phyloP scores from a whole-genome alignment of 1,140 invertebrate species.

The Meloidogyne chitwoodi region DNA sequence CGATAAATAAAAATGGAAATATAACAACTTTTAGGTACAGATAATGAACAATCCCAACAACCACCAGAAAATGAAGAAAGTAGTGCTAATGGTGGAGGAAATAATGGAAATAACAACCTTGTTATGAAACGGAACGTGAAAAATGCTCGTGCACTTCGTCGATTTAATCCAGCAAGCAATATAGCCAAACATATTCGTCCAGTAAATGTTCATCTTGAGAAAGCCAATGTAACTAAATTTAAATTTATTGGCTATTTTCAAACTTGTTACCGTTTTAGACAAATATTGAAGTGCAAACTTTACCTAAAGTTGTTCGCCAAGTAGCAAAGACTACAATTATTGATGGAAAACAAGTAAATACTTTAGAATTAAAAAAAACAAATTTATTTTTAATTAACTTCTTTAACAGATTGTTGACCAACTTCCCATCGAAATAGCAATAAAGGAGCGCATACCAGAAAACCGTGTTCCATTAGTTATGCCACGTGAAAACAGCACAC shows the following conservation, averaged over 20 bases:
- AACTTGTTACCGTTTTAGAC: neutral
- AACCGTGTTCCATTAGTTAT: slow-evolving; percentile 21
- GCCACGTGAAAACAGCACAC: slow-evolving; percentile 24
- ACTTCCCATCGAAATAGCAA: slow-evolving; percentile 16
- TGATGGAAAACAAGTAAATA: slow-evolving; percentile 27
- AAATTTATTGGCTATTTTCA: neutral
- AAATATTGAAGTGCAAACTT: slow-evolving; percentile 24
- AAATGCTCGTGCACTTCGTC: neutral
- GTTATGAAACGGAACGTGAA: neutral
- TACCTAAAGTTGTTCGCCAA: slow-evolving; percentile 16
- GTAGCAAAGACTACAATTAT: slow-evolving; percentile 18
- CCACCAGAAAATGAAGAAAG: neutral
- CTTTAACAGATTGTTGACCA: slow-evolving; percentile 19
- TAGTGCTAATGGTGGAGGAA: neutral
- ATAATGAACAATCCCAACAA: neutral
- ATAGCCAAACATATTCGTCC: slow-evolving; percentile 25
- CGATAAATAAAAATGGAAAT: neutral
- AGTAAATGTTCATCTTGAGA: slow-evolving; percentile 20
- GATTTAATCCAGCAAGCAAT: slow-evolving; percentile 16
- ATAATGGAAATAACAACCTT: neutral
- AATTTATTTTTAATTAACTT: neutral
- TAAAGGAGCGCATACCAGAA: slow-evolving; percentile 22
- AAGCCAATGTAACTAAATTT: slow-evolving; percentile 13
- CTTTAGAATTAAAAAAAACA: neutral
- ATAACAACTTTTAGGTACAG: neutral